These are phyloP conservation scores for Tachina lurida DNA, from an alignment of 2,888 invertebrate genomes.

Conservation along the genomic window DNA sequence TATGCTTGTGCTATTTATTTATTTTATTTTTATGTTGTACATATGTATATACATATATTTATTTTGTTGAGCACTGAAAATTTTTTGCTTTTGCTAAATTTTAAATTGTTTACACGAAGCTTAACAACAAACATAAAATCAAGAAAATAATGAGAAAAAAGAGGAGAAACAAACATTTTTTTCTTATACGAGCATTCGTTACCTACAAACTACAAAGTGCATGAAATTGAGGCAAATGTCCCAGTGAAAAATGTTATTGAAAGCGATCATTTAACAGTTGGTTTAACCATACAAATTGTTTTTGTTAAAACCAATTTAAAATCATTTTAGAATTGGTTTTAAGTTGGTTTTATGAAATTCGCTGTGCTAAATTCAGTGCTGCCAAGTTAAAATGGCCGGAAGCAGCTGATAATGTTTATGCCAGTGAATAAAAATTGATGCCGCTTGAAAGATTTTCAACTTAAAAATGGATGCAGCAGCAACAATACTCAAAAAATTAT, in stretches of 20 bases:
- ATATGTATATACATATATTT: background rate
- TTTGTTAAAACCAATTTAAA: too few relatives aligned
- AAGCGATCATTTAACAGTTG: too few relatives aligned
- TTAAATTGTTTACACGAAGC: constrained; percentile 69
- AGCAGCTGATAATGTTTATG: too few relatives aligned
- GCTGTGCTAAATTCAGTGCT: too few relatives aligned
- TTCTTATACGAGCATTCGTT: constrained; percentile 4
- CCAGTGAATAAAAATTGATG: too few relatives aligned
- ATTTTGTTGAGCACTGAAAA: constrained; percentile 49
- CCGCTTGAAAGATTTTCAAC: too few relatives aligned
- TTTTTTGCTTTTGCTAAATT: constrained; percentile 47
- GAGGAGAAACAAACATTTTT: constrained; percentile 22
- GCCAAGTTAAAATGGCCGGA: too few relatives aligned
- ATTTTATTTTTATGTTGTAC: constrained; percentile 48
- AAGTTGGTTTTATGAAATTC: too few relatives aligned
- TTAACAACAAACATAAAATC: constrained; percentile 66
- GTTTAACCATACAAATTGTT: too few relatives aligned
- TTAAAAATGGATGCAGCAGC: too few relatives aligned
- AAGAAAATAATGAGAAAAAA: constrained; percentile 47
- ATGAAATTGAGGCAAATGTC: constrained; percentile 36
- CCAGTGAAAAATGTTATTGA: background rate
- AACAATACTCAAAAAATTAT: too few relatives aligned
- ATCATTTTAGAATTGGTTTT: too few relatives aligned
- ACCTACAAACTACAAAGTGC: constrained; percentile 30
- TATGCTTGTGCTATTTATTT: constrained; percentile 42